These are phyloP conservation scores for Nycticebus coucang DNA, from an alignment of 2,113 vertebrate species.

Conservation along the genomic window DNA sequence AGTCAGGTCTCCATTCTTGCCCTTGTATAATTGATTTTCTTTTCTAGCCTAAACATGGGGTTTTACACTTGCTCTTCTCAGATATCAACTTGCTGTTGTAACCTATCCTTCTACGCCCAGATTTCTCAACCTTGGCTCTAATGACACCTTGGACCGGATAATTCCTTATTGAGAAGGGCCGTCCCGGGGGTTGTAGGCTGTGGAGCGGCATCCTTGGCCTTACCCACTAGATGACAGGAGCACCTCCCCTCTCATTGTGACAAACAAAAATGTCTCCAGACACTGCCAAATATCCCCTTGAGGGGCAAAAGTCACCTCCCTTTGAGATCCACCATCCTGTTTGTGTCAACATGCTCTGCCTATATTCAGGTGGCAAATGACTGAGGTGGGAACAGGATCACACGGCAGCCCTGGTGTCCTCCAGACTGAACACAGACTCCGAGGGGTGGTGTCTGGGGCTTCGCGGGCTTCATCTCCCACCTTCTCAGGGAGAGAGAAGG, in stretches of 20 bases:
- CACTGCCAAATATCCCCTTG: not conserved
- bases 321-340: not conserved
- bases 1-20: not conserved
- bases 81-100: not conserved
- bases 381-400: not conserved
- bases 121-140: not conserved
- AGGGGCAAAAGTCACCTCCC: too few relatives aligned
- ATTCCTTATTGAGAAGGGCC: not conserved
- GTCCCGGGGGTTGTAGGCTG: rapidly evolving
- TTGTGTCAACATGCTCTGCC: not conserved
- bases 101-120: not conserved
- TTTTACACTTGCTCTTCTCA: not conserved
- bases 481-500: too few relatives aligned
- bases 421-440: not conserved
- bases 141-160: not conserved
- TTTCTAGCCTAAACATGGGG: not conserved
- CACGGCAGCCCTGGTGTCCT: not conserved
- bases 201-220: not conserved
- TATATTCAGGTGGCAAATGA: not conserved
- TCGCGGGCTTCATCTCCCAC: not conserved
- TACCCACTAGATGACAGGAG: not conserved
- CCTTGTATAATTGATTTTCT: not conserved
- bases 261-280: not conserved
- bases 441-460: not conserved
- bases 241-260: not conserved